Conservation (phyloP, 1,140 invertebrate genomes). For the Diploscapter pachys region DNA sequence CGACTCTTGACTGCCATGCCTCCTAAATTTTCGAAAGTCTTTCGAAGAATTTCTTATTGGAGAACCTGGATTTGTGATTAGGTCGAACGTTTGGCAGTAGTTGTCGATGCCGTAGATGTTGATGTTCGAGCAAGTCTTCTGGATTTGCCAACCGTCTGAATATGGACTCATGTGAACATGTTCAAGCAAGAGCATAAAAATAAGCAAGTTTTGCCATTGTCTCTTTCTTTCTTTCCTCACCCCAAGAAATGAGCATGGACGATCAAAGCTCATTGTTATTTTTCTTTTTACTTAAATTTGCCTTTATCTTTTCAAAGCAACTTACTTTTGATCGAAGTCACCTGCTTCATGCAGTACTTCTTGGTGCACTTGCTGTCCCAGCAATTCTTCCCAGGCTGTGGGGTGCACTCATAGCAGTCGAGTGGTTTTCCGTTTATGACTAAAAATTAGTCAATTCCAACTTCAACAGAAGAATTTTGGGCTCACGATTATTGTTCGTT, state of each 20-base stretch:
- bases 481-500: slow-evolving; percentile 14
- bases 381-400: slow-evolving; percentile 21
- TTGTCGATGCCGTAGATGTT: slow-evolving; percentile 26
- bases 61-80: slow-evolving; percentile 11
- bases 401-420: slow-evolving; percentile 27
- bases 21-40: background rate
- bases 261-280: too few relatives aligned
- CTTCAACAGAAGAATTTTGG: background rate
- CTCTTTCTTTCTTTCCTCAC: too few relatives aligned
- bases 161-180: too few relatives aligned
- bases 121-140: slow-evolving; percentile 25
- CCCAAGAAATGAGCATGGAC: too few relatives aligned
- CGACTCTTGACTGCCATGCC: slow-evolving; percentile 19
- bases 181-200: too few relatives aligned
- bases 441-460: background rate
- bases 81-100: slow-evolving; percentile 14
- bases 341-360: slow-evolving; percentile 30
- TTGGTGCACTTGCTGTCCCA: slow-evolving; percentile 20
- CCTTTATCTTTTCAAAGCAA: background rate
- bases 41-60: too few relatives aligned
- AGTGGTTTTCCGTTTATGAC: slow-evolving; percentile 20
- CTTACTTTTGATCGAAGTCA: slow-evolving; percentile 1
- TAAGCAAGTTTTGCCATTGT: background rate
- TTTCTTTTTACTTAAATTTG: too few relatives aligned
- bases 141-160: slow-evolving; percentile 14